These are phyloP conservation scores for Thera britannica DNA, from an alignment of 2,888 invertebrate genomes.

Conservation along the genomic window DNA sequence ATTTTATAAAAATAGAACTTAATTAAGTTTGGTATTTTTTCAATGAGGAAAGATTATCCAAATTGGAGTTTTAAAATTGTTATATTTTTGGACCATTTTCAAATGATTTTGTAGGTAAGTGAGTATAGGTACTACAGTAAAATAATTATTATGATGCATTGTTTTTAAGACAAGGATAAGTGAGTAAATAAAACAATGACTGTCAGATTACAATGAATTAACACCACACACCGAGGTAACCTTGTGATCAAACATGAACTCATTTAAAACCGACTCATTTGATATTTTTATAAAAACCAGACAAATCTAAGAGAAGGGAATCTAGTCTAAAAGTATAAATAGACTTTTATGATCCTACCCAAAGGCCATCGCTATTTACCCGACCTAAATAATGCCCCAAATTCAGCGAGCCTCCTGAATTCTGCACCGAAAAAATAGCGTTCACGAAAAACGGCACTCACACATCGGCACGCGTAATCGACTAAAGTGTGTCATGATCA, in stretches of 20 bases:
- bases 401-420: slow-evolving; percentile 38
- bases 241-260: slow-evolving; percentile 10
- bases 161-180: slow-evolving; percentile 29
- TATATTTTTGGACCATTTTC: neutral
- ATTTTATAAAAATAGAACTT: slow-evolving; percentile 14
- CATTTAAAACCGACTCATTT: slow-evolving; percentile 4
- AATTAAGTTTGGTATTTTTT: neutral
- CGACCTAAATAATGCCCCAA: slow-evolving; percentile 44
- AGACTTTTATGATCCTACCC: slow-evolving; percentile 4
- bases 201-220: slow-evolving; percentile 26
- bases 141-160: slow-evolving; percentile 10
- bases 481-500: slow-evolving; percentile 83
- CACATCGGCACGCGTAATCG: slow-evolving; percentile 70
- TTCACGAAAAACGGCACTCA: slow-evolving; percentile 58
- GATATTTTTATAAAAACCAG: slow-evolving; percentile 6
- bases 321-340: slow-evolving; percentile 7
- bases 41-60: too few relatives aligned
- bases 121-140: neutral
- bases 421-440: slow-evolving; percentile 54
- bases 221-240: slow-evolving; percentile 13
- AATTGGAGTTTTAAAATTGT: too few relatives aligned
- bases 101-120: neutral
- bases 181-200: slow-evolving; percentile 27
- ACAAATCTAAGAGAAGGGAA: neutral
- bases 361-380: slow-evolving; percentile 38